Percentiles rank a stretch among this genome's conserved stretches.
phyloP scores from a whole-genome alignment of 35 echinoderm and acorn worm genomes.

The Ophioderma brevispina region DNA sequence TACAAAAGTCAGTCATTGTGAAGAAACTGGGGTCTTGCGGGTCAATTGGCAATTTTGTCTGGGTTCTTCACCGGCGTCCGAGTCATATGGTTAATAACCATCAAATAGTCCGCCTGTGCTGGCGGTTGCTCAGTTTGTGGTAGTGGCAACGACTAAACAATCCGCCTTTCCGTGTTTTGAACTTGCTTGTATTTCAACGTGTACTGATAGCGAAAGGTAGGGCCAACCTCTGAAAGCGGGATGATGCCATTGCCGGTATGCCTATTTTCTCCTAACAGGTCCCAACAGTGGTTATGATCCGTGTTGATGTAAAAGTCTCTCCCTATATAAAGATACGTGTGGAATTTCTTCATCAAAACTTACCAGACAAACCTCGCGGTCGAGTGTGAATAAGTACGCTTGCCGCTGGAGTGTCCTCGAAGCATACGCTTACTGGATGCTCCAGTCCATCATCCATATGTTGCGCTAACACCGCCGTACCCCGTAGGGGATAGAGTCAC shows the following conservation, averaged over 20 bases:
- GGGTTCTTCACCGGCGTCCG: slow-evolving; percentile 39
- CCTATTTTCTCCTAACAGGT: slow-evolving; percentile 27
- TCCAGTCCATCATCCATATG: slow-evolving; percentile 18
- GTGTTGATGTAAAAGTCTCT: slow-evolving; percentile 35
- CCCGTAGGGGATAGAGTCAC: no score
- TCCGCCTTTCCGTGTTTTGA: slow-evolving; percentile 39
- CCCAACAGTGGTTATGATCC: slow-evolving; percentile 70
- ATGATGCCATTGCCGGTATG: slow-evolving; percentile 24
- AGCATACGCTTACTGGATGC: slow-evolving; percentile 48
- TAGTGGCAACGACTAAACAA: slow-evolving; percentile 36
- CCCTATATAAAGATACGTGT: slow-evolving; percentile 64
- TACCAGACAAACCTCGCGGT: slow-evolving; percentile 58
- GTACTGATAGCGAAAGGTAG: slow-evolving; percentile 27
- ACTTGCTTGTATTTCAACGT: slow-evolving; percentile 7
- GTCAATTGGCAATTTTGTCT: slow-evolving; percentile 23
- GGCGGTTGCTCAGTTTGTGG: not conserved
- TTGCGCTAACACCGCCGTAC: slow-evolving; percentile 40
- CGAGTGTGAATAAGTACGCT: slow-evolving; percentile 60
- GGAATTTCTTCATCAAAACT: slow-evolving; percentile 67
- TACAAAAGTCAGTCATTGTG: not conserved
- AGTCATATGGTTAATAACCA: no score
- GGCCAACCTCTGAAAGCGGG: slow-evolving; percentile 55
- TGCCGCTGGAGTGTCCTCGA: slow-evolving; percentile 33
- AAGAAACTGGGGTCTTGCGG: no score
- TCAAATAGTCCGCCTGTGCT: slow-evolving; percentile 21